These are phyloP conservation scores for Liasis olivaceus DNA, from an alignment of 2,797 vertebrate genomes.

Conservation along the genomic window DNA sequence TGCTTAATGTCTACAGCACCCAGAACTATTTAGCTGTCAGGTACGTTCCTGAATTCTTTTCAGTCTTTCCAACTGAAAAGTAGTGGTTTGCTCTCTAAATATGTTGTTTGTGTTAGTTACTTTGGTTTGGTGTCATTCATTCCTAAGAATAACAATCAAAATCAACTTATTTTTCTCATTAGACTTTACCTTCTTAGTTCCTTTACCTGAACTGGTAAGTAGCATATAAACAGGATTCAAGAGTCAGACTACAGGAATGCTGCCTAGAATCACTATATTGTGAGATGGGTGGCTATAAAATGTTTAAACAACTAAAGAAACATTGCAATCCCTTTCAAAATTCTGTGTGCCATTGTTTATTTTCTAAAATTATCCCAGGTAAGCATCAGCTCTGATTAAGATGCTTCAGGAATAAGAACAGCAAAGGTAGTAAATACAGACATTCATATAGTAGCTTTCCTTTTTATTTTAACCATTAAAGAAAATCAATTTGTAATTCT, in stretches of 20 bases:
- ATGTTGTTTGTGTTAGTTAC: too few relatives aligned
- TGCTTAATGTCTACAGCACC: too few relatives aligned
- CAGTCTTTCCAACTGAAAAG: too few relatives aligned
- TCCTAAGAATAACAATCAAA: constrained; percentile 14
- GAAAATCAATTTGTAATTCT: not conserved
- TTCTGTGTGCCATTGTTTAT: not conserved
- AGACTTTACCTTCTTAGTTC: not conserved
- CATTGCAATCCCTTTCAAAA: not conserved
- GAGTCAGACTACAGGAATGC: not conserved
- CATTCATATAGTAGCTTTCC: not conserved
- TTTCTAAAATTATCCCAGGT: not conserved
- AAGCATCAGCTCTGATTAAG: not conserved
- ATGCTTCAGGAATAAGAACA: not conserved
- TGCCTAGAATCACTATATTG: not conserved
- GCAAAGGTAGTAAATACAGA: not conserved
- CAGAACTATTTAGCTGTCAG: too few relatives aligned
- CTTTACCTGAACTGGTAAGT: not conserved
- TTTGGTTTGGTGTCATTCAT: not conserved
- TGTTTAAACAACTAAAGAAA: not conserved
- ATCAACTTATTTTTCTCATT: not conserved
- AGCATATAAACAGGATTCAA: not conserved
- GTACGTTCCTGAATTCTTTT: too few relatives aligned
- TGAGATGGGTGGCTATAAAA: not conserved
- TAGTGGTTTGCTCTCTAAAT: too few relatives aligned
- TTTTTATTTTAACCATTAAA: not conserved